Base-by-base conservation (phyloP, 2,113 vertebrate genomes). In the Sinocyclocheilus maitianheensis region DNA sequence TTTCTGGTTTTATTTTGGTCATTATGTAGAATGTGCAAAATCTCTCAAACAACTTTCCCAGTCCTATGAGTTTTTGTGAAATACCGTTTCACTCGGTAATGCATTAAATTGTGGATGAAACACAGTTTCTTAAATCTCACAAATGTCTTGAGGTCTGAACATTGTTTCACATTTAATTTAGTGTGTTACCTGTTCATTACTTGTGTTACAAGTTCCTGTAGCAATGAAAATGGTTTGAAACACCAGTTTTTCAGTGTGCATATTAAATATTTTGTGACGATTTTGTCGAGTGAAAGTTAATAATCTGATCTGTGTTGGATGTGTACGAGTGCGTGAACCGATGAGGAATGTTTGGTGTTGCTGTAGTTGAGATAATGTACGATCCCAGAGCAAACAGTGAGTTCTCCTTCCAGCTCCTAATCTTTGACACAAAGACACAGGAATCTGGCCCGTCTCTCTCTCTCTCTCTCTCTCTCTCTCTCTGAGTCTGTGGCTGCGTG, bases 391-490 rank as follows among this genome's bases (percentile, higher is more conserved):
- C 92, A 93, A 94, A 95, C 91, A 93, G 89, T 87, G 89, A 89
- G 91, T 91, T 92, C 91, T 87, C 81, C 89, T 91, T 94, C 91
- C 93, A 93, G 93, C 90, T 86, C 85, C 87, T 94, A 93, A 93
- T 94, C 92, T 94, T 92, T 93, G 90, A 94, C 94, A 95, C 93
- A 93, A 94, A 94, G 89, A 91, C 92, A 91, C 81, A 91, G 69
- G 69, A 72, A 43, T 63, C 83, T 62, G 30, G 53, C 30, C 51
- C 58, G 26, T n/a, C n/a, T n/a, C n/a, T 26, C 26, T 26, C 26
- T 37, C 67, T 71, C 26, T 71, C 26, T 83, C 30, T 30, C 30
- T 37, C 67, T 71, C 26, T 71, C 26, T 83, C 22, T 75, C n/a
- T 34, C 9, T 30, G 37, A 80, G 71, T 80, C 30, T 86, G 24